Conservation (phyloP, 2,797 vertebrate genomes). For the Momotus momota region DNA sequence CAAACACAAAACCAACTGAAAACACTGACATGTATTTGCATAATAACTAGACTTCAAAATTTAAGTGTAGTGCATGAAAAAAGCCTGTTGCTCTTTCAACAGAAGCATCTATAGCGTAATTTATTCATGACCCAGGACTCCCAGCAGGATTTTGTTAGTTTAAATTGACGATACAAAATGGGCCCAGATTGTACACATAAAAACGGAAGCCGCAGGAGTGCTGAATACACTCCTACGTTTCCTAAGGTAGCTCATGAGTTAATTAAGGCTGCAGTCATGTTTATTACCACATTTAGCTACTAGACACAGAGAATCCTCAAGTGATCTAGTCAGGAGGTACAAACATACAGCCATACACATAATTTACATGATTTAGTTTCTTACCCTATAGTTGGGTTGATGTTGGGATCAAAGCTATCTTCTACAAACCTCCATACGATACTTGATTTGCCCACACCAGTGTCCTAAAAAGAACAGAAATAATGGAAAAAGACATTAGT, state of each 20-base stretch:
- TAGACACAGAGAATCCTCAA: not conserved
- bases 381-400: slow-evolving; percentile 98
- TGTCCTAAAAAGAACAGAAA: slow-evolving; percentile 76
- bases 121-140: not conserved
- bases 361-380: slow-evolving; percentile 48
- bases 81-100: not conserved
- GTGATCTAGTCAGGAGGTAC: not conserved
- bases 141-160: not conserved
- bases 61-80: not conserved
- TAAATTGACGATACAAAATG: not conserved
- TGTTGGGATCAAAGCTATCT: slow-evolving; percentile 98
- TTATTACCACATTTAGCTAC: not conserved
- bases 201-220: not conserved
- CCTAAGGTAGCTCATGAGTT: not conserved
- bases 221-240: not conserved
- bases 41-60: not conserved
- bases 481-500: not conserved
- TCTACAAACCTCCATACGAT: slow-evolving; percentile 96
- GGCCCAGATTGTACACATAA: not conserved
- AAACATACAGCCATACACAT: not conserved
- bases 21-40: not conserved
- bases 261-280: not conserved
- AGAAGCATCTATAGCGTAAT: not conserved
- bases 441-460: slow-evolving; percentile 89
- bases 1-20: too few species aligned